Conservation (phyloP, 1,140 invertebrate genomes). For the Acromyrmex charruanus region DNA sequence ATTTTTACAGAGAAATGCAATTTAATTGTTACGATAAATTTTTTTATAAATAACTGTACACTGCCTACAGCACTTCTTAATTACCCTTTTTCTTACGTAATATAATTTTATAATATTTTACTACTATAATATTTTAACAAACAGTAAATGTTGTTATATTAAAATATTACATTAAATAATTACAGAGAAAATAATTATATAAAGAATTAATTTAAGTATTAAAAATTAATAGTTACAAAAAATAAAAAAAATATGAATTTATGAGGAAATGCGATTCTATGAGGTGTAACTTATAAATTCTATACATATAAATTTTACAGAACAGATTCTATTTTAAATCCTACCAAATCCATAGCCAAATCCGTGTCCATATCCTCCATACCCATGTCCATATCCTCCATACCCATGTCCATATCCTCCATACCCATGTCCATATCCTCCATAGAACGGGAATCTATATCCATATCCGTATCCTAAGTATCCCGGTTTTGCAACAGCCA, state of each 20-base stretch:
- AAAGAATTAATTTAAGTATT: not conserved
- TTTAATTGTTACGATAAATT: not conserved
- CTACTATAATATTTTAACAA: not conserved
- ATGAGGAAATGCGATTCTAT: not conserved
- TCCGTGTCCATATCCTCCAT: slow-evolving; percentile 65
- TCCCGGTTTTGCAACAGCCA: slow-evolving; percentile 74
- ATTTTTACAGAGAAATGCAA: not conserved
- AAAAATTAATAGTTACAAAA: not conserved
- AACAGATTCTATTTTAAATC: slow-evolving; percentile 6
- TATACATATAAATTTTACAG: not conserved
- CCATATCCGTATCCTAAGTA: slow-evolving; percentile 74
- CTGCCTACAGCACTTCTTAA: too few relatives aligned
- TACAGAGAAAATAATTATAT: not conserved
- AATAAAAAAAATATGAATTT: not conserved
- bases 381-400: slow-evolving; percentile 58
- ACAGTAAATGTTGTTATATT: not conserved
- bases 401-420: slow-evolving; percentile 65
- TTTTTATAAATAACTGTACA: too few relatives aligned
- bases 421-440: slow-evolving; percentile 43
- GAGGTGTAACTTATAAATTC: not conserved
- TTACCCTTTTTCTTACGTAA: too few relatives aligned
- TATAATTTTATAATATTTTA: not conserved
- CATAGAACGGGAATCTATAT: too few relatives aligned
- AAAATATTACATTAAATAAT: slow-evolving; percentile 12
- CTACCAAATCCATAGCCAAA: slow-evolving; percentile 55